phyloP scores from a whole-genome alignment of 2,888 invertebrate species.

The Cacoxenus indagator region DNA sequence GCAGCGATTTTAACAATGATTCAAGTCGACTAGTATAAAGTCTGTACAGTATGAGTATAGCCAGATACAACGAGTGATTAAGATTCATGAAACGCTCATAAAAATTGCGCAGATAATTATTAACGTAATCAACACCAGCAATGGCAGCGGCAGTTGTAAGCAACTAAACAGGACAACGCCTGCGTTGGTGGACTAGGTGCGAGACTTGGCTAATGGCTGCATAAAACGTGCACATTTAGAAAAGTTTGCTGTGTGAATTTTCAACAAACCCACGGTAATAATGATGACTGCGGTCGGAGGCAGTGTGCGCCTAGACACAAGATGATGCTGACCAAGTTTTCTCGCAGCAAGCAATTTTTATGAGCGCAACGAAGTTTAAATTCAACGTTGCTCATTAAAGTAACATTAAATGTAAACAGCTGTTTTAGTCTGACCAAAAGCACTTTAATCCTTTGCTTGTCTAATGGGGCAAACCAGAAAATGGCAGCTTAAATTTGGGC shows the following conservation, averaged over 20 bases:
- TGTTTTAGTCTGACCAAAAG: not conserved
- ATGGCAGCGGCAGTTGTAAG: slow-evolving; percentile 14
- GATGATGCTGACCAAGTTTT: not conserved
- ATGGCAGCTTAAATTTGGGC: slow-evolving; percentile 37
- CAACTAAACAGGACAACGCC: slow-evolving; percentile 28
- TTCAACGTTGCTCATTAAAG: slow-evolving; percentile 46
- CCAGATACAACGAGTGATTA: slow-evolving; percentile 27
- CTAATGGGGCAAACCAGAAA: not conserved
- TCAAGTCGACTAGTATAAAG: not conserved
- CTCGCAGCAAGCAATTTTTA: slow-evolving; percentile 40
- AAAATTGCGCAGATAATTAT: slow-evolving; percentile 54
- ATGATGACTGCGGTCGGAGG: not conserved
- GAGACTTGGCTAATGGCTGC: slow-evolving; percentile 54
- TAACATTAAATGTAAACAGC: slow-evolving; percentile 34
- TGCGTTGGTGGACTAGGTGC: not conserved
- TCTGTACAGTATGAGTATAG: not conserved
- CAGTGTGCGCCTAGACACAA: slow-evolving; percentile 34
- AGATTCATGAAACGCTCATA: slow-evolving; percentile 41
- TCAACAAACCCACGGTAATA: slow-evolving; percentile 36
- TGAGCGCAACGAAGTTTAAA: slow-evolving; percentile 56
- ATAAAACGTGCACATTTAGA: slow-evolving; percentile 61
- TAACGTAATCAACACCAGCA: slow-evolving; percentile 37
- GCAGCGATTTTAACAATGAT: not conserved
- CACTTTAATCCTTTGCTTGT: not conserved
- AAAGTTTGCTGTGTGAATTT: slow-evolving; percentile 58